Percentiles rank a stretch among this genome's conserved stretches.
phyloP scores from a whole-genome alignment of 1,140 invertebrate genomes.

The Sweltsa coloradensis region DNA sequence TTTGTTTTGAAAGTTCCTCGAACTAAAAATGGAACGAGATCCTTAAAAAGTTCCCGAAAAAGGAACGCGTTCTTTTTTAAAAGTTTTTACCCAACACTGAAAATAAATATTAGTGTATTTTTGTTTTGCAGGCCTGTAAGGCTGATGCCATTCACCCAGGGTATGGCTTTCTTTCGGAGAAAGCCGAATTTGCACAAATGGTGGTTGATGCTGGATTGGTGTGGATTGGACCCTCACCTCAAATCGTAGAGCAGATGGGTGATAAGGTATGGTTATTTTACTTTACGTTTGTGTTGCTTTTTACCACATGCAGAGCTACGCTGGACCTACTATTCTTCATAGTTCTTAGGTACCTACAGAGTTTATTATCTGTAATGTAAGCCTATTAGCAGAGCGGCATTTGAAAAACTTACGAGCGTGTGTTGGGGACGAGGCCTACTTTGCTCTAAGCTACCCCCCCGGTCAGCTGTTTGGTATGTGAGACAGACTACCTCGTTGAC shows the following conservation, averaged over 20 bases:
- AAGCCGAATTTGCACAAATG: slow-evolving; percentile 78
- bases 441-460: no score
- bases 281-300: no score
- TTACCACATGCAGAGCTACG: neutral
- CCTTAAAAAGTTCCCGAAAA: slow-evolving; percentile 65
- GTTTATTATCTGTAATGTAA: no score
- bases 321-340: slow-evolving; percentile 3
- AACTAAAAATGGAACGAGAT: slow-evolving; percentile 78
- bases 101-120: slow-evolving; percentile 42
- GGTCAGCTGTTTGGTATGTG: no score
- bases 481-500: no score
- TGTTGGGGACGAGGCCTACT: no score
- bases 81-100: no score
- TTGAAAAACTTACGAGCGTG: no score
- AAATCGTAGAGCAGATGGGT: slow-evolving; percentile 55
- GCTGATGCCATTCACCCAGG: slow-evolving; percentile 78
- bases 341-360: no score
- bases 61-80: no score
- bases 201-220: slow-evolving; percentile 32
- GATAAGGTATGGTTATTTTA: slow-evolving; percentile 51
- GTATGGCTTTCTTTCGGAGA: slow-evolving; percentile 89
- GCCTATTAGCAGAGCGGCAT: no score
- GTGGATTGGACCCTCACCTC: slow-evolving; percentile 46
- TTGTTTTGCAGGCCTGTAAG: slow-evolving; percentile 40
- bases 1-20: no score